phyloP scores from a whole-genome alignment of 1,140 invertebrate genomes.

The Lordiphosa stackelbergi region DNA sequence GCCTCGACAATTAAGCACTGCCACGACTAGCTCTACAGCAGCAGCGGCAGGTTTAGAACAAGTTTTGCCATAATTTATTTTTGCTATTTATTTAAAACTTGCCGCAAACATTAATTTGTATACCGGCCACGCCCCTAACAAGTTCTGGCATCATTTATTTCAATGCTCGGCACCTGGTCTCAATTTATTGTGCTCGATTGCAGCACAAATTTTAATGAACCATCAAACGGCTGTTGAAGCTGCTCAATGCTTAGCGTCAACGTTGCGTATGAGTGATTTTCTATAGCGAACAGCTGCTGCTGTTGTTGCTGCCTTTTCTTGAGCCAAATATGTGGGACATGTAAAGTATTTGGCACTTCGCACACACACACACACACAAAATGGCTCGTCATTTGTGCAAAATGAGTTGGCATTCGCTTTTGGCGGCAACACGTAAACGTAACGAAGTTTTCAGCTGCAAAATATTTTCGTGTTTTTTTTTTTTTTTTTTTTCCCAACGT shows the following conservation, averaged over 20 bases:
- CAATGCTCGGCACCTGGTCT: slow-evolving; percentile 25
- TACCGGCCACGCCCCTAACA: slow-evolving; percentile 3
- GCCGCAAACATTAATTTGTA: slow-evolving; percentile 40
- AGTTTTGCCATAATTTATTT: slow-evolving; percentile 41
- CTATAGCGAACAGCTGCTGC: slow-evolving; percentile 13
- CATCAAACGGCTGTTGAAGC: slow-evolving; percentile 61
- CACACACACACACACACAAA: slow-evolving; percentile 35
- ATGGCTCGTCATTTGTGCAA: slow-evolving; percentile 40
- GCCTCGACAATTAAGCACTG: slow-evolving; percentile 32
- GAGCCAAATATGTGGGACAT: slow-evolving; percentile 45
- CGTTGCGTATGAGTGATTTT: slow-evolving; percentile 68
- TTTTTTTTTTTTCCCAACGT: not conserved
- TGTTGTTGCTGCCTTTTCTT: slow-evolving; percentile 5
- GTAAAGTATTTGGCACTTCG: slow-evolving; percentile 64
- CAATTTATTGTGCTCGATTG: slow-evolving; percentile 54
- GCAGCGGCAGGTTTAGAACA: not conserved
- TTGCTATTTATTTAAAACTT: slow-evolving; percentile 49
- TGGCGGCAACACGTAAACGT: slow-evolving; percentile 18
- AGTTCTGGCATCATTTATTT: slow-evolving; percentile 39
- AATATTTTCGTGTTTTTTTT: slow-evolving; percentile 29
- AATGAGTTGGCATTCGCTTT: slow-evolving; percentile 42
- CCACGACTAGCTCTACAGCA: not conserved
- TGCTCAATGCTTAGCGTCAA: slow-evolving; percentile 36
- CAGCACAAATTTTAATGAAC: slow-evolving; percentile 58
- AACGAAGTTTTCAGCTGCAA: slow-evolving; percentile 22